A percentile compares a stretch with the other conserved stretches of the same genome.
Evolutionary conservation across 2,888 invertebrate genomes (phyloP).

Genomic region (Sturmia bella): DNA sequence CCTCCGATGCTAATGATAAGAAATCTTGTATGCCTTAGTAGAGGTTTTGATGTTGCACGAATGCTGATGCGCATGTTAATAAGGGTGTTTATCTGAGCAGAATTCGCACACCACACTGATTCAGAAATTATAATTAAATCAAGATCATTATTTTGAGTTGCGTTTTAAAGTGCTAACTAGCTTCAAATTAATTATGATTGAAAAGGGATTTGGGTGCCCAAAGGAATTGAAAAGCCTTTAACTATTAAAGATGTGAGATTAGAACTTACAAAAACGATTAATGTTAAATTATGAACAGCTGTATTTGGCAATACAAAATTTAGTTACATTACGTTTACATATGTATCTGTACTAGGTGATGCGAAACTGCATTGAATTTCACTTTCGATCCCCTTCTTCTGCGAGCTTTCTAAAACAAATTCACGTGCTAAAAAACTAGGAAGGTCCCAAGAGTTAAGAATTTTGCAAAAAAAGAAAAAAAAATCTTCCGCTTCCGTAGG

Average conservation of each 20-base stretch:
- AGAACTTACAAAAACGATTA: neutral
- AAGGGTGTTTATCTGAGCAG: too few relatives aligned
- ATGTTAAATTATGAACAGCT: conserved; percentile 10
- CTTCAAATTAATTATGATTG: conserved; percentile 64
- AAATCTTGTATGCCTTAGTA: conserved; percentile 19
- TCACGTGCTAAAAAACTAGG: neutral
- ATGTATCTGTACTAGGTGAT: too few relatives aligned
- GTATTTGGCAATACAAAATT: neutral
- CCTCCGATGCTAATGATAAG: neutral
- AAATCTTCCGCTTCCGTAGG: too few relatives aligned
- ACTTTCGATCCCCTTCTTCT: too few relatives aligned
- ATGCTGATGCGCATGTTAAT: neutral
- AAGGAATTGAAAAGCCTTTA: neutral
- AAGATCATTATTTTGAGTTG: conserved; percentile 52
- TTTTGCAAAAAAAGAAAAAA: neutral
- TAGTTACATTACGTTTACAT: neutral
- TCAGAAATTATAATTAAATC: conserved; percentile 51
- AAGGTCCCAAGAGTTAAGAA: neutral
- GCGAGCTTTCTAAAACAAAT: too few relatives aligned
- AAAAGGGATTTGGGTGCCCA: conserved; percentile 59
- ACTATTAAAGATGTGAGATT: neutral
- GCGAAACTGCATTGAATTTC: too few relatives aligned
- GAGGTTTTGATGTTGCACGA: neutral
- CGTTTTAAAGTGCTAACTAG: conserved; percentile 58
- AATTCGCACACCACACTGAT: neutral